Evolutionary conservation across 1,140 invertebrate genomes (phyloP).

Genomic region (Cylas formicarius): DNA sequence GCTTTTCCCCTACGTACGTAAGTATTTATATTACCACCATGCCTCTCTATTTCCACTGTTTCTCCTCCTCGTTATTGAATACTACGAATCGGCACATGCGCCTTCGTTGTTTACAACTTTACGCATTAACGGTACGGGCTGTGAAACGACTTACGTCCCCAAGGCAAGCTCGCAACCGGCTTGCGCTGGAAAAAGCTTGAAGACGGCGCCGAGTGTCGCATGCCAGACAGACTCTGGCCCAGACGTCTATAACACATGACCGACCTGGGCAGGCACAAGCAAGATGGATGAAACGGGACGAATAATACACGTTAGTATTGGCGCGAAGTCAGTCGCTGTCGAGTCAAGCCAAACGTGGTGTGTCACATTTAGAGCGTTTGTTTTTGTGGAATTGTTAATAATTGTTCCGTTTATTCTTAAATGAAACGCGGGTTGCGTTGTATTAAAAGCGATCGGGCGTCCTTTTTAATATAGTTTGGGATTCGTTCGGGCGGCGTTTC

Average conservation of each 20-base stretch:
- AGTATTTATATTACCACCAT: too few species aligned
- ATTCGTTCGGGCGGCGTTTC: not conserved
- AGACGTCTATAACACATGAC: slow-evolving; percentile 24
- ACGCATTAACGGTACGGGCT: slow-evolving; percentile 23
- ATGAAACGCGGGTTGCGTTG: too few species aligned
- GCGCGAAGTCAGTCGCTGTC: slow-evolving; percentile 8
- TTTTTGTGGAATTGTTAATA: too few species aligned
- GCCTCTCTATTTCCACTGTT: slow-evolving; percentile 19
- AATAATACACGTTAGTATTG: slow-evolving; percentile 12
- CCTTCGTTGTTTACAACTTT: slow-evolving; percentile 43
- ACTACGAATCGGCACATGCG: slow-evolving; percentile 39
- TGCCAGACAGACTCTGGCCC: slow-evolving; percentile 7
- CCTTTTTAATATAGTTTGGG: slow-evolving; percentile 2
- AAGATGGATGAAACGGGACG: slow-evolving; percentile 5
- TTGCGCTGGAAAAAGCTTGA: slow-evolving; percentile 13
- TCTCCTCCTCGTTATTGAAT: slow-evolving; percentile 32
- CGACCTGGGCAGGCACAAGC: slow-evolving; percentile 20
- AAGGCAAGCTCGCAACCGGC: slow-evolving; percentile 12
- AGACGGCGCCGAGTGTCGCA: slow-evolving; percentile 1
- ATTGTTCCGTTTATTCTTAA: too few species aligned
- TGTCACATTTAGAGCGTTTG: not conserved
- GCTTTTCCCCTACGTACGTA: too few species aligned
- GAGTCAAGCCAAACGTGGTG: not conserved
- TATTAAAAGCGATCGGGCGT: too few species aligned
- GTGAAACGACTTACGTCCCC: slow-evolving; percentile 27